Evolutionary conservation across 2,113 vertebrate species (phyloP), one percentile per base, ranked within the genome.

Genomic region (Stegostoma tigrinum): DNA sequence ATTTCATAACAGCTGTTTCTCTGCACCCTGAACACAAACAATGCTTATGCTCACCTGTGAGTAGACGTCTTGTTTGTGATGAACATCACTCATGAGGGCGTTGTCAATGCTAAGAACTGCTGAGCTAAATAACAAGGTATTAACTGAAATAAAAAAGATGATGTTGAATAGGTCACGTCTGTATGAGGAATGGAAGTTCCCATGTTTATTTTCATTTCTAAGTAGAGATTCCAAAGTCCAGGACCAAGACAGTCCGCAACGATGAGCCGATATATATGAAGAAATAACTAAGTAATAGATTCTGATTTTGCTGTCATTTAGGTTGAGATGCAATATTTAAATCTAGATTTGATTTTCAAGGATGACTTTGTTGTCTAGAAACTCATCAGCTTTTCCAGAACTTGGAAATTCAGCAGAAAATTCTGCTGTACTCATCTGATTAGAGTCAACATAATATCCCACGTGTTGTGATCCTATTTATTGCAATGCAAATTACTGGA

Each of bases 111-210:
- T 42, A 94, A 94, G 21, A 94, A 38, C 64, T 68, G 91, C 91
- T 24, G 66, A 94, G 19, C 91, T 94, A 38, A 94, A 94, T 94
- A 94, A 94, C 61, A 68, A 94, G 64, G 91, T 68, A 94, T 94
- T 68, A 94, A 68, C 64, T 68, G 34, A 38, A 68, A 68, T n/a
- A 67, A 94, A 94, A 42, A 38, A 68, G 91, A 38, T 45, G 66
- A 94, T 94, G n/a, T 94, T 67, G n/a, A 6, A 45, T 45, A n/a
- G 66, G 64, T 67, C 38, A 42, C 38, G 66, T 55, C 7, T 94
- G 64, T 94, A 21, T 94, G 91, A 94, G 64, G 34, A 64, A 45
- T 2, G 66, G 2, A n/a, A 42, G 66, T 42, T 94, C 23, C 64
- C 24, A 94, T 68, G 66, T 80, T 94, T 45, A 68, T 94, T 67